These are phyloP conservation scores for Flexamia atlantica DNA, from an alignment of 2,888 invertebrate species.

Conservation along the genomic window DNA sequence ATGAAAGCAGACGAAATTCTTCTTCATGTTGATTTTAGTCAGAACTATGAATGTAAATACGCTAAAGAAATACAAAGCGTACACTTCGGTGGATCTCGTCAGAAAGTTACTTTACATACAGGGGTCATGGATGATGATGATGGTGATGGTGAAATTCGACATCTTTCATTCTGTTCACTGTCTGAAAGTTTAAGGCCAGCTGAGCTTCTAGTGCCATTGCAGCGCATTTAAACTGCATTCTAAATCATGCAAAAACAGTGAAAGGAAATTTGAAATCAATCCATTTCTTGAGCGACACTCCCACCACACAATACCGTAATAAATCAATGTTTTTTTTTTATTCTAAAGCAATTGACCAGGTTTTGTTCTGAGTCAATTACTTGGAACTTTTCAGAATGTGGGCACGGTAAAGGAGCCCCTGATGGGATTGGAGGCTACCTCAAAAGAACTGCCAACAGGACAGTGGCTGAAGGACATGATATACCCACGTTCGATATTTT, in stretches of 20 bases:
- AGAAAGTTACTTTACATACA: constrained; percentile 39
- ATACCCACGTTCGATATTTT: not conserved
- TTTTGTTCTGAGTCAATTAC: not conserved
- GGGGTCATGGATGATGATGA: constrained; percentile 12
- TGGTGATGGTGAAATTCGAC: not conserved
- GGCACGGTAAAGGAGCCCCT: constrained; percentile 32
- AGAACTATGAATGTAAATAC: constrained; percentile 56
- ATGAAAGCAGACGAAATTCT: not conserved
- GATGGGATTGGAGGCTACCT: constrained; percentile 36
- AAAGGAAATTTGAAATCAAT: not conserved
- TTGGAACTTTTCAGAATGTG: constrained; percentile 44
- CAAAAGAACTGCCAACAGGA: constrained; percentile 20
- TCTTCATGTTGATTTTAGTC: constrained; percentile 46
- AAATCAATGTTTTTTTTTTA: constrained; percentile 32
- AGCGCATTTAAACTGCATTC: constrained; percentile 18
- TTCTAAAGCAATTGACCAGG: not conserved
- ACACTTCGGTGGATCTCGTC: constrained; percentile 32
- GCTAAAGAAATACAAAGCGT: constrained; percentile 39
- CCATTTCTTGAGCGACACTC: not conserved
- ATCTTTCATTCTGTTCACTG: constrained; percentile 13
- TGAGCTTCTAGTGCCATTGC: not conserved
- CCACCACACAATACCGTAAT: constrained; percentile 21
- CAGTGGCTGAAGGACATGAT: constrained; percentile 28
- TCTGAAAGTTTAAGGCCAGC: not conserved
- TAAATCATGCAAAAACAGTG: not conserved